Evolutionary conservation across 2,888 invertebrate genomes (phyloP).

Genomic region (Trichogramma dendrolimi): DNA sequence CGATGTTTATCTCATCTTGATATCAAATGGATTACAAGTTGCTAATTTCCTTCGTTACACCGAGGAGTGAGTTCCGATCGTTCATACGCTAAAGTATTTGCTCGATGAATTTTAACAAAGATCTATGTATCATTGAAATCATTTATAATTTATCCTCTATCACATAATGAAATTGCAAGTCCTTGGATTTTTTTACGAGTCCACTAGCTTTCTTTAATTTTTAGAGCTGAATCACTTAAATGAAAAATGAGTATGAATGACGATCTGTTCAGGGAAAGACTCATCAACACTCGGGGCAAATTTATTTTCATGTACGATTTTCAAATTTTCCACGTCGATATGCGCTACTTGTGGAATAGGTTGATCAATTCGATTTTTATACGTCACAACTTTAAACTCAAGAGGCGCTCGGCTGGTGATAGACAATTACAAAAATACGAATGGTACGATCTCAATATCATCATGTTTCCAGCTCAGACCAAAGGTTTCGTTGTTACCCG

Average conservation of each 20-base stretch:
- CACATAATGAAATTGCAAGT: not conserved
- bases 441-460: constrained; percentile 70
- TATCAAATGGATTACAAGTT: constrained; percentile 69
- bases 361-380: constrained; percentile 73
- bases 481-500: constrained; percentile 58
- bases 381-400: constrained; percentile 53
- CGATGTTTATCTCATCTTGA: constrained; percentile 66
- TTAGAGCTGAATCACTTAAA: constrained; percentile 13
- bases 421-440: constrained; percentile 37
- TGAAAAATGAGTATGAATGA: constrained; percentile 5
- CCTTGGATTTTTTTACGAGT: not conserved
- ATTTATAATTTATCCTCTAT: too few species aligned
- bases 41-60: constrained; percentile 66
- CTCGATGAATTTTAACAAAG: too few species aligned
- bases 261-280: constrained; percentile 57
- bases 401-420: constrained; percentile 35
- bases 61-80: constrained; percentile 56
- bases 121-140: too few species aligned
- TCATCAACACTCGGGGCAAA: constrained; percentile 67
- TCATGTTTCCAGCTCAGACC: constrained; percentile 68
- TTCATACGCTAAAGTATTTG: too few species aligned
- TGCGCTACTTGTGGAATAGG: constrained; percentile 72
- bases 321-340: constrained; percentile 62
- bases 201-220: constrained; percentile 4
- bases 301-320: constrained; percentile 69